Conservation (phyloP, 2,113 vertebrate species). For the Chloropsis hardwickii region DNA sequence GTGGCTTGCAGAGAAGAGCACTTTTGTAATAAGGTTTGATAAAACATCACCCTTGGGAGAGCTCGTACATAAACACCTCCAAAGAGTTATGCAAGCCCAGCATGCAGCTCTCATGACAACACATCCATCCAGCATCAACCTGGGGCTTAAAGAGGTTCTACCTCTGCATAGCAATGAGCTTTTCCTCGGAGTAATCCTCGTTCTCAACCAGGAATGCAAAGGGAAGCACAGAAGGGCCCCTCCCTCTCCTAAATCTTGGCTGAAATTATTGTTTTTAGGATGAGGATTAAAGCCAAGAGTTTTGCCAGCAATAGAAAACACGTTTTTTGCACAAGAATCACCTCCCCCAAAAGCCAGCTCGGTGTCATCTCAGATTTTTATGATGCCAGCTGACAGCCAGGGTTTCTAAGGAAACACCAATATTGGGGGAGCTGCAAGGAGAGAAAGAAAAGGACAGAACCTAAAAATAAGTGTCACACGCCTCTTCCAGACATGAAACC, state of each 20-base stretch:
- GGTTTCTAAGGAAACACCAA: constrained; percentile 44
- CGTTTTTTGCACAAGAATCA: not conserved
- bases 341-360: not conserved
- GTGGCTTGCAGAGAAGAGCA: not conserved
- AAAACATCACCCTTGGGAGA: constrained; percentile 53
- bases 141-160: not conserved
- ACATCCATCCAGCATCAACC: not conserved
- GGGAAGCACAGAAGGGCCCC: not conserved
- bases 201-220: not conserved
- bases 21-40: constrained; percentile 26
- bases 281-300: not conserved
- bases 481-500: not conserved
- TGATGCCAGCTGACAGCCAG: not conserved
- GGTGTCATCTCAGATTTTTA: not conserved
- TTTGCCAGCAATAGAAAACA: not conserved
- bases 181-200: not conserved
- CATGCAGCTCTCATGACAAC: not conserved
- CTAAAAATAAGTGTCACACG: constrained; percentile 33
- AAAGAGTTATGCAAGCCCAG: constrained; percentile 4
- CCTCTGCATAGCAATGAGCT: not conserved
- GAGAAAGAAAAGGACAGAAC: not conserved
- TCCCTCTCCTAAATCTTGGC: not conserved
- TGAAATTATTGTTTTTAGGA: not conserved
- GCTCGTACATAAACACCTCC: constrained; percentile 8
- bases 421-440: constrained; percentile 8